Base-by-base conservation (phyloP, 2,797 vertebrate species). In the Heterohyrax brucei region DNA sequence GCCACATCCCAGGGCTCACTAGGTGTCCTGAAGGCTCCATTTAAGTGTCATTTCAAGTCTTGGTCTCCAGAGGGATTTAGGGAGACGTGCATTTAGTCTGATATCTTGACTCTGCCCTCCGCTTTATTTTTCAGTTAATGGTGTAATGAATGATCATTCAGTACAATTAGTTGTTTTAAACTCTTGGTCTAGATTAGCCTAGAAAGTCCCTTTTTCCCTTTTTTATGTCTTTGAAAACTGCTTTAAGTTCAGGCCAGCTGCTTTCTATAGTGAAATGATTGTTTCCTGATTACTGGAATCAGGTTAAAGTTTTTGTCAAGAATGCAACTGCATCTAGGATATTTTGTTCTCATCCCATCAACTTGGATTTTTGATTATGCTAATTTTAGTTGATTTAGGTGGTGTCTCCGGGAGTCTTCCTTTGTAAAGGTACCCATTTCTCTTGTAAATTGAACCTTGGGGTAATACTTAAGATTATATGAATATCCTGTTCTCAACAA, bases 351-450 rank as follows among this genome's bases (percentile, higher is more conserved):
- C 89, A 81, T 62, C 66, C 30, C 9, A 53, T 76, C 30, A 75
- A 50, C 44, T 64, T 97, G 21, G 14, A 28, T 26, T 92, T 70
- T 16, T 93, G 18, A 5, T 82, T 4, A 82, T 86, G 28, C 12
- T 89, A 78, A 68, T 14, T 80, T 85, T 92, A 87, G 90, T 85
- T 93, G 61, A 46, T 87, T 82, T 84, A 70, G 14, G n/a, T 50
- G 13, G 3, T 28, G 19, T 87, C 53, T 80, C 30, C 73, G 30
- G 89, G 50, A 75, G 62, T 78, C 64, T 95, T 92, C 16, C 5
- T 89, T 46, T 86, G 59, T 75, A 62, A 94, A 92, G 18, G 5
- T 93, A 44, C 72, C 3, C 9, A 46, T 90, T 92, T 91, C 5
- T 79, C 59, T 91, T 91, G 22, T 30, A 70, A 70, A 53, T 83